phyloP scores from a whole-genome alignment of 2,113 vertebrate species.

The Vulpes ferrilata region DNA sequence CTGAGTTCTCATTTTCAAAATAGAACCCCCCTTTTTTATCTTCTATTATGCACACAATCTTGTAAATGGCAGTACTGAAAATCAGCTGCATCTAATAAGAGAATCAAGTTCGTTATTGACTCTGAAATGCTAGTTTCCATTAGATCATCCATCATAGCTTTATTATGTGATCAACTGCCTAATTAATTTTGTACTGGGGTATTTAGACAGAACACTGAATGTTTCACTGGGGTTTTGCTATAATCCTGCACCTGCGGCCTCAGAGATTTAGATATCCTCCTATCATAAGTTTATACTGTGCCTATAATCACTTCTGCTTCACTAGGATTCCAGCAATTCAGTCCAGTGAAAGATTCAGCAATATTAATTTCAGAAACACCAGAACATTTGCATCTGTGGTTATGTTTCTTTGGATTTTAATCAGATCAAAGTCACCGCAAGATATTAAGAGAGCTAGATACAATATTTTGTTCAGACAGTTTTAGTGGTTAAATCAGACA shows the following conservation, averaged over 20 bases:
- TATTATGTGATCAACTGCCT: constrained; percentile 91
- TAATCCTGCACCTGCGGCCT: constrained; percentile 91
- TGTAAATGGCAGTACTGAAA: constrained; percentile 86
- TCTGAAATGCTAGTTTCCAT: constrained; percentile 87
- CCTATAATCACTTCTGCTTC: constrained; percentile 88
- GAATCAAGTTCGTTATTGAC: constrained; percentile 87
- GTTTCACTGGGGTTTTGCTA: constrained; percentile 88
- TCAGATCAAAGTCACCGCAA: constrained; percentile 89
- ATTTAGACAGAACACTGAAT: constrained; percentile 87
- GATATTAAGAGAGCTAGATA: constrained; percentile 89
- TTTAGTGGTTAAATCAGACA: constrained; percentile 88
- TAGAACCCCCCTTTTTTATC: constrained; percentile 75
- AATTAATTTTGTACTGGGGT: constrained; percentile 90
- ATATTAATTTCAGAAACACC: constrained; percentile 87
- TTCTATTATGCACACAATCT: constrained; percentile 85
- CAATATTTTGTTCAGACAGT: constrained; percentile 90
- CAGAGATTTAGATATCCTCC: constrained; percentile 87
- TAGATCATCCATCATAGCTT: constrained; percentile 89
- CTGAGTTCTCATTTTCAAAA: constrained; percentile 87
- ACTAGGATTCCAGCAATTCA: constrained; percentile 84
- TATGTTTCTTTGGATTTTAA: constrained; percentile 90
- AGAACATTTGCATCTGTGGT: constrained; percentile 89
- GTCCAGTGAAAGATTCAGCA: constrained; percentile 84
- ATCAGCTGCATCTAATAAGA: constrained; percentile 89
- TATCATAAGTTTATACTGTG: constrained; percentile 85